A percentile compares a stretch with the other conserved stretches of the same genome.
These are phyloP conservation scores for Ardeotis arabs DNA, from an alignment of 2,113 vertebrate genomes.

Conservation along the genomic window DNA sequence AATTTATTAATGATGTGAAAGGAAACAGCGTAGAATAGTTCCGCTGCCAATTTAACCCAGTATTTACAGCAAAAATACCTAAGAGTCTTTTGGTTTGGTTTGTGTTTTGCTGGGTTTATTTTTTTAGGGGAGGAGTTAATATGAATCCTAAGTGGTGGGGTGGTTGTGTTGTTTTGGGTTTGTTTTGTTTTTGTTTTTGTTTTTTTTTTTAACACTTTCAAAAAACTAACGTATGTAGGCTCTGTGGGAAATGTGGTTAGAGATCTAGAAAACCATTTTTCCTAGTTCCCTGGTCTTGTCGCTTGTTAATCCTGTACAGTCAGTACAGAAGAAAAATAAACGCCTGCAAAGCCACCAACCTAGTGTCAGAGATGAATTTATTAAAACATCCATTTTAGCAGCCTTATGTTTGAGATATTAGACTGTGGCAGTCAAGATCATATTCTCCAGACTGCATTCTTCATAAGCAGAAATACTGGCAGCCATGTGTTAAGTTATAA, in stretches of 20 bases:
- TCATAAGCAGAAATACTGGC: slow-evolving; percentile 50
- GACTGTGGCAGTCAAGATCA: slow-evolving; percentile 29
- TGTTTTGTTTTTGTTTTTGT: background rate
- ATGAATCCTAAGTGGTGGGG: background rate
- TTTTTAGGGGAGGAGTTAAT: background rate
- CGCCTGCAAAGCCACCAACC: background rate
- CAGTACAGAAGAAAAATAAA: background rate
- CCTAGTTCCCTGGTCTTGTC: background rate
- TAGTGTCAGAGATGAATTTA: background rate
- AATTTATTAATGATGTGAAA: background rate
- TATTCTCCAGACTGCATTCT: slow-evolving; percentile 63
- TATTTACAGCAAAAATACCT: background rate
- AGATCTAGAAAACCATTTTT: background rate
- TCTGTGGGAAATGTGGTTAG: background rate
- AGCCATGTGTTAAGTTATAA: slow-evolving; percentile 62
- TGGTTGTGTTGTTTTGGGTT: background rate
- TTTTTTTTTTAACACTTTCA: background rate
- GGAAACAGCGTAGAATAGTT: background rate
- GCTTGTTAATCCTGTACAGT: background rate
- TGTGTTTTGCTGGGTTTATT: background rate
- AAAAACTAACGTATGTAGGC: background rate
- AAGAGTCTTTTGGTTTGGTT: background rate
- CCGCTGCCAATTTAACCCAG: background rate
- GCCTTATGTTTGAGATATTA: slow-evolving; percentile 14
- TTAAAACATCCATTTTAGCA: slow-evolving; percentile 25